Evolutionary conservation across 2,797 vertebrate genomes (phyloP).

Genomic region (Steatocranus sp.): DNA sequence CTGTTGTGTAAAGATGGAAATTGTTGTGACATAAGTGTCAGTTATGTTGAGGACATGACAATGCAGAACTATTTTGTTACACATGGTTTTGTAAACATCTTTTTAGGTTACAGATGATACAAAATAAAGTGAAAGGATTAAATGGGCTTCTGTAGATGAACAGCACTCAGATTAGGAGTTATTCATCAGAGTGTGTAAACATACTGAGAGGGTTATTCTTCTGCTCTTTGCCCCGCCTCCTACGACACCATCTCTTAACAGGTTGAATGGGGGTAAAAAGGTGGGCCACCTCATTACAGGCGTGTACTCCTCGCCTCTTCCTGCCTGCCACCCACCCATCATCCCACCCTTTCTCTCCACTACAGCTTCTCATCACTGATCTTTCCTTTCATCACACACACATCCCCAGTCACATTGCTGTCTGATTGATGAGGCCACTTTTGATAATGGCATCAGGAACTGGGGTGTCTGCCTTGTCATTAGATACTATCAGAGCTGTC

Average conservation of each 20-base stretch:
- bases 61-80: background rate
- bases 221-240: slow-evolving; percentile 8
- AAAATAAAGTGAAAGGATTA: background rate
- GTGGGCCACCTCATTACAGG: slow-evolving; percentile 31
- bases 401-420: slow-evolving; percentile 48
- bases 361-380: slow-evolving; percentile 68
- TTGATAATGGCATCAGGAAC: slow-evolving; percentile 77
- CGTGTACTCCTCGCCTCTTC: slow-evolving; percentile 40
- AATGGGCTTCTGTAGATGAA: background rate
- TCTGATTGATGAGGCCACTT: slow-evolving; percentile 74
- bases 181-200: slow-evolving; percentile 10
- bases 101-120: background rate
- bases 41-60: slow-evolving; percentile 1
- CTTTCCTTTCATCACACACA: slow-evolving; percentile 69
- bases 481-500: slow-evolving; percentile 69
- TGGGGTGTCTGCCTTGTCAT: slow-evolving; percentile 73
- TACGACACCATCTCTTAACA: background rate
- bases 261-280: slow-evolving; percentile 31
- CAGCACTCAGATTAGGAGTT: background rate
- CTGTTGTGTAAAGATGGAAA: slow-evolving; percentile 51
- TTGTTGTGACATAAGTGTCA: slow-evolving; percentile 32
- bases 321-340: slow-evolving; percentile 33
- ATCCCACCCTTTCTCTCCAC: slow-evolving; percentile 30
- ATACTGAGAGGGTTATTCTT: slow-evolving; percentile 10
- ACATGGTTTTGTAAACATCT: background rate